These are phyloP conservation scores for Orthosia gothica DNA, from an alignment of 2,888 invertebrate genomes.

Conservation along the genomic window DNA sequence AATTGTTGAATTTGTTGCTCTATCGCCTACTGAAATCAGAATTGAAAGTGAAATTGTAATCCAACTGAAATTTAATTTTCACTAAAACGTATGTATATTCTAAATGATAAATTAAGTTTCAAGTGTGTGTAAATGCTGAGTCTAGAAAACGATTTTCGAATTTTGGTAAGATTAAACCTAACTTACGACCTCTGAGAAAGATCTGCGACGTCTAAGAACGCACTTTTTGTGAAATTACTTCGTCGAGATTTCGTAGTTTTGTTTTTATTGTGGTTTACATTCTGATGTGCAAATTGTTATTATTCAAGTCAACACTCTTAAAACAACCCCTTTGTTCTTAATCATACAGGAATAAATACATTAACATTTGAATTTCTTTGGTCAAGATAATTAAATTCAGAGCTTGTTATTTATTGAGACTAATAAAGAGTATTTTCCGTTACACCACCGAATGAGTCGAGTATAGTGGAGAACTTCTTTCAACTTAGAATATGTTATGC, in stretches of 20 bases:
- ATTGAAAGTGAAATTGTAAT: background rate
- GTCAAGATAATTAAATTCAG: too few species aligned
- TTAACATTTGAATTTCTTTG: too few species aligned
- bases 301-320: background rate
- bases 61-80: slow-evolving; percentile 1
- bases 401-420: too few species aligned
- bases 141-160: slow-evolving; percentile 6
- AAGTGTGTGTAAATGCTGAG: background rate
- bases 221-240: slow-evolving; percentile 23
- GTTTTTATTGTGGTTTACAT: background rate
- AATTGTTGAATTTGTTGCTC: background rate
- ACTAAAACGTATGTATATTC: slow-evolving; percentile 10
- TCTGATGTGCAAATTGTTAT: background rate
- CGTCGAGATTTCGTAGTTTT: background rate
- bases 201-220: slow-evolving; percentile 5
- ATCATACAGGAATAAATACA: too few species aligned
- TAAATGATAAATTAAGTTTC: slow-evolving; percentile 26
- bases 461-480: too few species aligned
- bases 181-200: slow-evolving; percentile 17
- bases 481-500: too few species aligned
- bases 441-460: too few species aligned
- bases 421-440: too few species aligned
- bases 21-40: slow-evolving; percentile 6
- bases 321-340: too few species aligned
- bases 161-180: slow-evolving; percentile 5